These are phyloP conservation scores for Caenorhabditis angaria DNA, from an alignment of 2,888 invertebrate species.

Conservation along the genomic window DNA sequence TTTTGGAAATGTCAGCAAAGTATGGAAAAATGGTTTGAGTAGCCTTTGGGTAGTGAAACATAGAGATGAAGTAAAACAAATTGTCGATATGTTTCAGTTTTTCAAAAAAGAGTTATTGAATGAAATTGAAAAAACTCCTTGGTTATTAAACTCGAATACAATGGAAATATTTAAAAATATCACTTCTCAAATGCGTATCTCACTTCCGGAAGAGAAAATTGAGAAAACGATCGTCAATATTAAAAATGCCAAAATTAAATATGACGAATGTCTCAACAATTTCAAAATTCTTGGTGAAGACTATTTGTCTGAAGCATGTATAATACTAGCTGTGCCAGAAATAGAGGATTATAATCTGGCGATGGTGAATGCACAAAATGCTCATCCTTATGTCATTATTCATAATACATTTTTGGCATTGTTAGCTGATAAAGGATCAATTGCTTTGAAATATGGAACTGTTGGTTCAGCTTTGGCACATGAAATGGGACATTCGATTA, in stretches of 20 bases:
- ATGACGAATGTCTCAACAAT: not conserved
- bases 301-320: not conserved
- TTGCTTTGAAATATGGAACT: not conserved
- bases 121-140: not conserved
- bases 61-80: not conserved
- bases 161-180: not conserved
- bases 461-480: not conserved
- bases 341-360: not conserved
- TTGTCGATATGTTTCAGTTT: not conserved
- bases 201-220: not conserved
- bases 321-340: not conserved
- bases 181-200: not conserved
- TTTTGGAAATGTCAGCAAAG: not conserved
- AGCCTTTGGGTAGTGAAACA: not conserved
- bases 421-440: not conserved
- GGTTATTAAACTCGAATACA: not conserved
- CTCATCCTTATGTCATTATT: not conserved
- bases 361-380: not conserved
- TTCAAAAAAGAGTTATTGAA: not conserved
- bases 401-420: not conserved
- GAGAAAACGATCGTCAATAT: not conserved
- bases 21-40: not conserved
- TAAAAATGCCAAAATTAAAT: not conserved
- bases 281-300: not conserved
- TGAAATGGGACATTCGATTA: not conserved